Evolutionary conservation across 2,797 vertebrate genomes (phyloP).

Genomic region (Brachyrhaphis roseni): DNA sequence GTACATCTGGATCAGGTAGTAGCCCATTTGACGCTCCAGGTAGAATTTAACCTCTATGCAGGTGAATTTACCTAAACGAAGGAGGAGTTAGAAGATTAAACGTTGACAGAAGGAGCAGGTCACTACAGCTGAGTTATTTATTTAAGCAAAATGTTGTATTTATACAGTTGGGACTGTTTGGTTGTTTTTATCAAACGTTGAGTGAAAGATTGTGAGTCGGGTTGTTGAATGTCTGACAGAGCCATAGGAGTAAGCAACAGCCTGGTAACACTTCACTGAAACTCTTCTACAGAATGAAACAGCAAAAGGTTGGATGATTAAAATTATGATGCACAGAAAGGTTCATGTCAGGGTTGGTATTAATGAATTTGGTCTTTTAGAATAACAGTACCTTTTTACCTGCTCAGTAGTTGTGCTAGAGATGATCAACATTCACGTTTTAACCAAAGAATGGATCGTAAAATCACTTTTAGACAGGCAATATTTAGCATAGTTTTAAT

Average conservation of each 20-base stretch:
- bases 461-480: not conserved
- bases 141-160: not conserved
- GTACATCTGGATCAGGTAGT: constrained; percentile 99
- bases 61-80: constrained; percentile 90
- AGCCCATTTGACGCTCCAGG: constrained; percentile 96
- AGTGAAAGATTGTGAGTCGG: not conserved
- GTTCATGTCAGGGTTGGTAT: not conserved
- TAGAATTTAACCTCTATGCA: constrained; percentile 97
- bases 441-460: not conserved
- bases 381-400: not conserved
- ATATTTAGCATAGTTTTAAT: not conserved
- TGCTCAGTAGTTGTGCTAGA: not conserved
- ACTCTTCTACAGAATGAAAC: not conserved
- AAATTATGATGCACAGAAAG: not conserved
- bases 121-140: not conserved
- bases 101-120: constrained; percentile 47
- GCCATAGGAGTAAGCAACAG: not conserved
- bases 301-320: not conserved
- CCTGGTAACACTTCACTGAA: not conserved
- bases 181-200: not conserved
- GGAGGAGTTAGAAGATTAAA: constrained; percentile 52
- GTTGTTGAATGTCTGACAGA: not conserved
- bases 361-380: not conserved
- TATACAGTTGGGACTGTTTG: not conserved
- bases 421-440: not conserved